Evolutionary conservation across 2,888 invertebrate species (phyloP).

Genomic region (Eupithecia centaureata): DNA sequence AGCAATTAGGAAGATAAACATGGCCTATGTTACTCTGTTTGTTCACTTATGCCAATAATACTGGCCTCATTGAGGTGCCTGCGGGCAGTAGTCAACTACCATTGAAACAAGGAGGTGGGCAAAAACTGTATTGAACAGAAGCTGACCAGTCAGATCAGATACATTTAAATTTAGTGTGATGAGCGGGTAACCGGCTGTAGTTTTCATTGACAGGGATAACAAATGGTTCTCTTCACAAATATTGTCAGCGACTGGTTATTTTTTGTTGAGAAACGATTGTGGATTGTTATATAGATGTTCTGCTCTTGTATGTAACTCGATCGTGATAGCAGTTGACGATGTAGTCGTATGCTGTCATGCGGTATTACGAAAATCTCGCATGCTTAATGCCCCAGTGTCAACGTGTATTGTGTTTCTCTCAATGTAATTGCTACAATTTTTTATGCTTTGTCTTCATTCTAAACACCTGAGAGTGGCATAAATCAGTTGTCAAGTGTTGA

Average conservation of each 20-base stretch:
- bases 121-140: conserved; percentile 56
- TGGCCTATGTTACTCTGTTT: conserved; percentile 63
- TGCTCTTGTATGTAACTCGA: conserved; percentile 51
- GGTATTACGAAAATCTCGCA: conserved; percentile 60
- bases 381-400: conserved; percentile 71
- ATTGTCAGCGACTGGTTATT: conserved; percentile 58
- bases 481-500: conserved; percentile 78
- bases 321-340: conserved; percentile 58
- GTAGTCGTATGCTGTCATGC: conserved; percentile 59
- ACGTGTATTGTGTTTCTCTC: conserved; percentile 64
- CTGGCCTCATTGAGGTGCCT: conserved; percentile 69
- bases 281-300: conserved; percentile 52
- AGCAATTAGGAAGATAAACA: conserved; percentile 68
- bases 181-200: conserved; percentile 50
- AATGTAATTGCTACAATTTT: conserved; percentile 70
- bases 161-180: conserved; percentile 51
- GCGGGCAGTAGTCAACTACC: conserved; percentile 51
- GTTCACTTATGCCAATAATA: conserved; percentile 63
- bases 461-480: conserved; percentile 77
- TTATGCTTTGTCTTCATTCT: conserved; percentile 65
- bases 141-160: conserved; percentile 52
- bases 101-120: conserved; percentile 37
- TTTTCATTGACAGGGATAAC: conserved; percentile 53
- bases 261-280: conserved; percentile 52
- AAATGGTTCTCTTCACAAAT: conserved; percentile 57